Conservation (phyloP, 2,113 vertebrate species). For the Ochotona curzoniae region DNA sequence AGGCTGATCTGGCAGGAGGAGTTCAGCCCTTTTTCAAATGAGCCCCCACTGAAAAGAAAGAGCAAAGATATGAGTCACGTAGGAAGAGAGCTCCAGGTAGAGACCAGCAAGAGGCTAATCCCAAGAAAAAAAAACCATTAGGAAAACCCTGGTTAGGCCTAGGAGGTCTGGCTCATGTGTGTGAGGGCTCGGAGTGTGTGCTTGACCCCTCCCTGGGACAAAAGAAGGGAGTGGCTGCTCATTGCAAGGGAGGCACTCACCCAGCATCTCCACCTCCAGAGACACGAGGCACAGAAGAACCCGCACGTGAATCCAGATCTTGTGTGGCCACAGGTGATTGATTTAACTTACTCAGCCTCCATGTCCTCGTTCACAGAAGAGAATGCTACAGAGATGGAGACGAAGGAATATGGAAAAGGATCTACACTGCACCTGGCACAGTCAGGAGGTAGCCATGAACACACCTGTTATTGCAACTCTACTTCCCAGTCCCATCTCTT, state of each 20-base stretch:
- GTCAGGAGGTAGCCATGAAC: too few relatives aligned
- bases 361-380: neutral
- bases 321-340: neutral
- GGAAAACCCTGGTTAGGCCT: neutral
- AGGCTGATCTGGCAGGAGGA: neutral
- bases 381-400: neutral
- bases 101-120: neutral
- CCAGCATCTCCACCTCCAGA: neutral
- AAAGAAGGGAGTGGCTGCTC: neutral
- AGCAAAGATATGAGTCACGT: neutral
- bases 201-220: neutral
- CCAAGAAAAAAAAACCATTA: constrained; percentile 5
- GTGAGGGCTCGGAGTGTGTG: neutral
- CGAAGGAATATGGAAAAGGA: neutral
- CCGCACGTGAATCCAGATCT: neutral
- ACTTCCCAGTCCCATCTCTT: neutral
- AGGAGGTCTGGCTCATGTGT: neutral
- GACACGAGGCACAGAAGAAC: neutral
- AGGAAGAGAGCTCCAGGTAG: neutral
- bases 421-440: neutral
- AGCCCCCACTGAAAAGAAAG: neutral
- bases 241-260: neutral
- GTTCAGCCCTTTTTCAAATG: neutral
- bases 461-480: neutral
- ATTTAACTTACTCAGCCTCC: neutral